Conservation (phyloP, 2,888 invertebrate genomes). For the Tribolium freemani region DNA sequence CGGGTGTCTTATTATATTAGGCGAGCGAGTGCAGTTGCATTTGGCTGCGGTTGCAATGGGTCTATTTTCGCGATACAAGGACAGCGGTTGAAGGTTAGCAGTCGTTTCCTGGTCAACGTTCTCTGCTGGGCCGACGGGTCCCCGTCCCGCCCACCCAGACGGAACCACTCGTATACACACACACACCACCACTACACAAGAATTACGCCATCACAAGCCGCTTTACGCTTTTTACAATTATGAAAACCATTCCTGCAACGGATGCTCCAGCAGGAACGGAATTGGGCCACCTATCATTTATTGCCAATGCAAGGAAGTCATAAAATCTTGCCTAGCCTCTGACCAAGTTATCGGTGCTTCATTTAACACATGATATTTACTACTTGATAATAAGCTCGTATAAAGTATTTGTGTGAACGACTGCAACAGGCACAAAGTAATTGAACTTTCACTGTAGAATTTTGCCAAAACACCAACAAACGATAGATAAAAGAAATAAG, state of each 20-base stretch:
- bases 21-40: slow-evolving; percentile 16
- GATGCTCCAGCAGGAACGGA: background rate
- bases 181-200: slow-evolving; percentile 22
- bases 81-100: slow-evolving; percentile 61
- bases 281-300: too few relatives aligned
- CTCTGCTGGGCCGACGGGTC: slow-evolving; percentile 51
- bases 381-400: too few relatives aligned
- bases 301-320: too few relatives aligned
- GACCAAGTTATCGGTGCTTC: too few relatives aligned
- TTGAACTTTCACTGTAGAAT: too few relatives aligned
- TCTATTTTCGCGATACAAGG: slow-evolving; percentile 59
- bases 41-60: slow-evolving; percentile 43
- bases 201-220: slow-evolving; percentile 23
- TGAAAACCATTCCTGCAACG: background rate
- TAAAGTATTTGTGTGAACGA: too few relatives aligned
- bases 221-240: slow-evolving; percentile 9
- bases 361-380: too few relatives aligned
- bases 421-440: too few relatives aligned
- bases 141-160: slow-evolving; percentile 48
- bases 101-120: slow-evolving; percentile 62
- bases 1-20: background rate
- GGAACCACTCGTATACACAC: slow-evolving; percentile 31
- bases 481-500: too few relatives aligned
- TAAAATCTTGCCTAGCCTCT: too few relatives aligned
- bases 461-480: too few relatives aligned